phyloP scores from a whole-genome alignment of 1,140 invertebrate species.

The Sycobia sp. region DNA sequence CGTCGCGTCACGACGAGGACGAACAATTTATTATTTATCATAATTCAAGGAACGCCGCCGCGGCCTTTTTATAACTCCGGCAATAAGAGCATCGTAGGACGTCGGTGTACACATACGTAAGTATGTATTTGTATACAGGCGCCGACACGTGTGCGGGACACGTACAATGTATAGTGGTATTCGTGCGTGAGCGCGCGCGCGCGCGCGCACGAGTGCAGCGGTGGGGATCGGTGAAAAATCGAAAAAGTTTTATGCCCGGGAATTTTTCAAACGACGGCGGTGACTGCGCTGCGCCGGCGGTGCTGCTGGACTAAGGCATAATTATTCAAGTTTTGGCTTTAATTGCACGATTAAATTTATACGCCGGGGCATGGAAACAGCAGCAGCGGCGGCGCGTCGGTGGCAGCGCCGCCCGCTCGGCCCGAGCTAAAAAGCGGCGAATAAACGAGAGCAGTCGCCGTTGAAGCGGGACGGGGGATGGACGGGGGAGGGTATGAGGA shows the following conservation, averaged over 20 bases:
- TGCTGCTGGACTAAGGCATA: conserved; percentile 23
- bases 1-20: background rate
- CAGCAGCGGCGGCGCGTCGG: background rate
- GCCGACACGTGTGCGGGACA: no score
- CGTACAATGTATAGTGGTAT: no score
- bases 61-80: no score
- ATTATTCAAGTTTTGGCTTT: conserved; percentile 35
- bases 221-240: conserved; percentile 19
- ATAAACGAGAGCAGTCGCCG: no score
- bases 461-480: background rate
- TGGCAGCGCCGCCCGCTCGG: no score
- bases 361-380: background rate
- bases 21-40: conserved; percentile 31
- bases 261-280: conserved; percentile 25
- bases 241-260: conserved; percentile 29
- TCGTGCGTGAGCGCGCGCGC: no score
- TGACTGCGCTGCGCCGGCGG: background rate
- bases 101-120: no score
- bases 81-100: no score
- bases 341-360: conserved; percentile 35
- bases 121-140: no score
- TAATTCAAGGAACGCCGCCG: conserved; percentile 18
- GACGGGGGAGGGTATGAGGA: background rate
- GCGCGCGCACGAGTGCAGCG: background rate
- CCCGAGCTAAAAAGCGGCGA: no score